Conservation (phyloP, 2,113 vertebrate species). For the Xenotilapia flavipinnis region DNA sequence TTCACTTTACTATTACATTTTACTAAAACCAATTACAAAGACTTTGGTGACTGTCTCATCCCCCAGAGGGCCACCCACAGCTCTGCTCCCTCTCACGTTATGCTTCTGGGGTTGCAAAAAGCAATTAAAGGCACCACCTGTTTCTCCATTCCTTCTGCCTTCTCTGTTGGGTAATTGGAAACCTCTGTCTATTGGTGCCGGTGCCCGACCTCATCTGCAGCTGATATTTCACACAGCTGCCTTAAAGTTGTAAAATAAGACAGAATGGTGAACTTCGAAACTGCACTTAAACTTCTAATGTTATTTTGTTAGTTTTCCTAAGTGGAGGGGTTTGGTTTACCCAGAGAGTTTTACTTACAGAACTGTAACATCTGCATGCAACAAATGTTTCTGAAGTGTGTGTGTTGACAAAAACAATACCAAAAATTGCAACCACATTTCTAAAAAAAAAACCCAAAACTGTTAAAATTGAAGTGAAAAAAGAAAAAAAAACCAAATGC, state of each 20-base stretch:
- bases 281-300: background rate
- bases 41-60: background rate
- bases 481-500: background rate
- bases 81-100: slow-evolving; percentile 30
- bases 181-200: slow-evolving; percentile 57
- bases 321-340: background rate
- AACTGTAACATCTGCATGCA: background rate
- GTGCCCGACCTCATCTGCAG: slow-evolving; percentile 49
- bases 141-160: slow-evolving; percentile 49
- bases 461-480: background rate
- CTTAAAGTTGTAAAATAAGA: slow-evolving; percentile 9
- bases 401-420: rapidly evolving
- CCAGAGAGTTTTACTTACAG: background rate
- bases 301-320: background rate
- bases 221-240: slow-evolving; percentile 51
- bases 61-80: slow-evolving; percentile 39
- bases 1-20: slow-evolving; percentile 6
- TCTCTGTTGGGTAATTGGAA: slow-evolving; percentile 61
- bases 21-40: slow-evolving; percentile 49
- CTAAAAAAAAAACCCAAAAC: rapidly evolving
- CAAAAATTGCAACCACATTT: background rate
- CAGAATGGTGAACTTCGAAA: slow-evolving; percentile 1
- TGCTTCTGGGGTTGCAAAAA: slow-evolving; percentile 61
- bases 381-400: background rate
- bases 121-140: slow-evolving; percentile 73